A percentile compares a stretch with the other conserved stretches of the same genome.
phyloP scores from a whole-genome alignment of 2,797 vertebrate species.

The Centropyge bicolor region DNA sequence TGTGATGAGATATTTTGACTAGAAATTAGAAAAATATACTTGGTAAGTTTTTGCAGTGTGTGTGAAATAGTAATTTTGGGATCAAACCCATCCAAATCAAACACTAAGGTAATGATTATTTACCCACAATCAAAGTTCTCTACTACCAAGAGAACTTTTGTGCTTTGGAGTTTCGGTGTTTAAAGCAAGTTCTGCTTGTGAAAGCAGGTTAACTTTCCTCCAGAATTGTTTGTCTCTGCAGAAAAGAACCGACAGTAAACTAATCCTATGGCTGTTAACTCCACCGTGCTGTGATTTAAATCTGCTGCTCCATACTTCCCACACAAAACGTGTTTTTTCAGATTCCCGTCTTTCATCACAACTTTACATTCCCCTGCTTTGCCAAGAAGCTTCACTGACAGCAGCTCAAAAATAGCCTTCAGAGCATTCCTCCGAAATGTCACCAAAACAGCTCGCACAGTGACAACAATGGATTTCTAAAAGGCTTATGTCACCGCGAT shows the following conservation, averaged over 20 bases:
- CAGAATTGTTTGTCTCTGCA: background rate
- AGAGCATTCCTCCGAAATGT: constrained; percentile 45
- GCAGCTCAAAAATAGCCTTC: constrained; percentile 32
- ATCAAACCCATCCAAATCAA: background rate
- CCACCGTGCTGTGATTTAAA: background rate
- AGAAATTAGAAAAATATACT: no score
- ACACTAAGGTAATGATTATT: background rate
- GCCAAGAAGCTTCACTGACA: constrained; percentile 5
- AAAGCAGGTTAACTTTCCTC: background rate
- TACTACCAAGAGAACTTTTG: background rate
- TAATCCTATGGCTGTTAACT: background rate
- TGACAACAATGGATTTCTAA: constrained; percentile 33
- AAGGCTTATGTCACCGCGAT: constrained; percentile 18
- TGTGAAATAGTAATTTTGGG: no score
- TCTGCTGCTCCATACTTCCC: background rate
- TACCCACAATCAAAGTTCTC: background rate
- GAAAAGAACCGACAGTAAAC: background rate
- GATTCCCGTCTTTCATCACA: background rate
- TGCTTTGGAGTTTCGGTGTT: background rate
- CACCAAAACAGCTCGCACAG: constrained; percentile 33
- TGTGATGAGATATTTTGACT: no score
- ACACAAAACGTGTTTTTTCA: background rate
- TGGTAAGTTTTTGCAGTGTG: no score
- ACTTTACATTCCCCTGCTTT: background rate
- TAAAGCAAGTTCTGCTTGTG: constrained; percentile 35